Base-by-base conservation (phyloP, 2,888 invertebrate genomes). In the Hirtodrosophila histrioides region DNA sequence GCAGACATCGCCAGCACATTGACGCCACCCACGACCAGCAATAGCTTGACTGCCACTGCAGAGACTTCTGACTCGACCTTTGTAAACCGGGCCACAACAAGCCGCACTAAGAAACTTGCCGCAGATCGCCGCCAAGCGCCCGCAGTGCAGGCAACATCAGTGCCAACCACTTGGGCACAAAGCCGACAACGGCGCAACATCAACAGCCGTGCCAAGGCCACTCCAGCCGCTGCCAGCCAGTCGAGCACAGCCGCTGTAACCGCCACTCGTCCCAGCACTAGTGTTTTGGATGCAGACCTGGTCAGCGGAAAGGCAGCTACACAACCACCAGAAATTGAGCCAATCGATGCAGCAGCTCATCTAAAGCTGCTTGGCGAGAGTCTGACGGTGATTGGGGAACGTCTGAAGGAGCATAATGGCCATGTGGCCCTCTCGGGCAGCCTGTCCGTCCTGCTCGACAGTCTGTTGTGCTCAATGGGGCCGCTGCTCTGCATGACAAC, bases 351-450 rank as follows among this genome's bases (percentile, higher is more conserved):
- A 23, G 98, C 98, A 0, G 98, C 98, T 0, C 98, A 98, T 91
- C 93, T 98, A 8, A 96, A 97, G 53, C 93, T 98, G 58, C 93
- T 99, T 10, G 98, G 98, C 0, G 98, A 98, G 91, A 98, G 97
- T 87, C 93, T 99, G 12, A 96, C 96, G 45, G 97, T 97, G 88
- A 98, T 99, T 78, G 98, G 99, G 0, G 97, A 97, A 91, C 92
- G 98, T 37, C 93, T 98, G 4, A 97, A 97, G 90, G 98, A 98
- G 87, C 98, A 98, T 86, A 97, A 97, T 94, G 98, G 98, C 9
- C 97, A 98, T 92, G 97, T 98, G 69, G 97, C 98, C 0, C 98
- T 98, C 11, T 98, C 98, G 0, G 98, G 98, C 0, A 98, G 97
- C 64, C 93, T 98, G 61, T 98, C 98, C 0, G 97, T 98, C 10